phyloP scores from a whole-genome alignment of 2,797 vertebrate genomes.

The Galago senegalensis region DNA sequence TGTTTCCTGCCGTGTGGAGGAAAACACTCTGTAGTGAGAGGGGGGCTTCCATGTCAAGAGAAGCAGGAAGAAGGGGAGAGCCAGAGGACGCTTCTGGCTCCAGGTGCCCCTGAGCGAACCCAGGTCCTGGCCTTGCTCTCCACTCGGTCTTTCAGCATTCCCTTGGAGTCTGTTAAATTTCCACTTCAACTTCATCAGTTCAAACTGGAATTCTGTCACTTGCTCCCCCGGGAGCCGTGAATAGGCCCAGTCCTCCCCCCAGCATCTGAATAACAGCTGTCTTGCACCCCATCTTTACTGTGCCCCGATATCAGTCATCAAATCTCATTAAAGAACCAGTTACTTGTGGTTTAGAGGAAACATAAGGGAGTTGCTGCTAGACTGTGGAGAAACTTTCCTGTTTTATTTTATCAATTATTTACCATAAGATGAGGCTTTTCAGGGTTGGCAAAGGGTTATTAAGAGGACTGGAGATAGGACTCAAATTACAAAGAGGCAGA shows the following conservation, averaged over 20 bases:
- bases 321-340: constrained; percentile 2
- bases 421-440: background rate
- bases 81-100: background rate
- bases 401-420: constrained; percentile 14
- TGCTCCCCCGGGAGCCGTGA: background rate
- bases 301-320: background rate
- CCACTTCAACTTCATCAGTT: constrained; percentile 11
- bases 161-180: background rate
- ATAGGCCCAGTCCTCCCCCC: background rate
- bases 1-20: background rate
- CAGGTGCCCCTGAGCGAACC: background rate
- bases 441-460: background rate
- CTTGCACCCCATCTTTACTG: constrained; percentile 1
- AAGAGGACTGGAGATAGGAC: background rate
- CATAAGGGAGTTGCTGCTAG: background rate
- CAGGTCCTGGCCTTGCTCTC: background rate
- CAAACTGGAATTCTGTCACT: constrained; percentile 24
- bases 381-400: background rate
- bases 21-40: background rate
- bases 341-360: background rate
- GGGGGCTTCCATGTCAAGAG: background rate
- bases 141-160: background rate
- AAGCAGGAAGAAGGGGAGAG: background rate
- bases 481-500: background rate
- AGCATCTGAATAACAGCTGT: background rate